phyloP scores from a whole-genome alignment of 2,888 invertebrate genomes.

The Abrostola tripartita region DNA sequence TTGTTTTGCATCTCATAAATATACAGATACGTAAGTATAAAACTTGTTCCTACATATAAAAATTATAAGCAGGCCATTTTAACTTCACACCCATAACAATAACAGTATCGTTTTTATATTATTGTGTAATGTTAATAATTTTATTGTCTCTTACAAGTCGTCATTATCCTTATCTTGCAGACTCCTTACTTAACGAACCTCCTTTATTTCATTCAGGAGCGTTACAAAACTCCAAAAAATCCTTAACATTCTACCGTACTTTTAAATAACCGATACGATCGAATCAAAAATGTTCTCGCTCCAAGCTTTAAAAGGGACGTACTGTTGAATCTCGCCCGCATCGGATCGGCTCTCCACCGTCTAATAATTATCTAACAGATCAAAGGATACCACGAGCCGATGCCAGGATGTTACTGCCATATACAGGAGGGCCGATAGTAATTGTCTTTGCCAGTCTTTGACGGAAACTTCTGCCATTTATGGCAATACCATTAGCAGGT shows the following conservation, averaged over 20 bases:
- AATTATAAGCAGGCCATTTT: no score
- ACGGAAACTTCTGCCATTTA: background rate
- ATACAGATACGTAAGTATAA: no score
- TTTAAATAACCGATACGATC: slow-evolving; percentile 41
- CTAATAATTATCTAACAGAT: slow-evolving; percentile 73
- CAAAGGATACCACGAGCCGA: slow-evolving; percentile 55
- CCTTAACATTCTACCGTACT: slow-evolving; percentile 18
- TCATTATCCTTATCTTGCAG: no score
- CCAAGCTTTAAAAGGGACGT: slow-evolving; percentile 37
- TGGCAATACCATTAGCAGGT: background rate
- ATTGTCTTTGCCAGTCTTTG: background rate
- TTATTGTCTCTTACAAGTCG: no score
- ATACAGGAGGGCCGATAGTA: slow-evolving; percentile 55
- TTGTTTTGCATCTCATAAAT: background rate
- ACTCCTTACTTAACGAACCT: no score
- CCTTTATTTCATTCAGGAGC: no score
- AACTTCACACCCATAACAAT: no score
- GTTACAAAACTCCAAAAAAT: background rate
- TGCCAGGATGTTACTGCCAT: slow-evolving; percentile 47
- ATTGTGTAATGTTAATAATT: no score
- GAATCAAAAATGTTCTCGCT: slow-evolving; percentile 29
- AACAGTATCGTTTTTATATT: no score
- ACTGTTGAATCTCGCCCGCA: slow-evolving; percentile 48
- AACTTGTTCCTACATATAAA: no score
- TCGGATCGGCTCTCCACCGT: slow-evolving; percentile 64